Evolutionary conservation across 2,797 vertebrate genomes (phyloP), one percentile per base, ranked within the genome.

Genomic region (Anabas testudineus): DNA sequence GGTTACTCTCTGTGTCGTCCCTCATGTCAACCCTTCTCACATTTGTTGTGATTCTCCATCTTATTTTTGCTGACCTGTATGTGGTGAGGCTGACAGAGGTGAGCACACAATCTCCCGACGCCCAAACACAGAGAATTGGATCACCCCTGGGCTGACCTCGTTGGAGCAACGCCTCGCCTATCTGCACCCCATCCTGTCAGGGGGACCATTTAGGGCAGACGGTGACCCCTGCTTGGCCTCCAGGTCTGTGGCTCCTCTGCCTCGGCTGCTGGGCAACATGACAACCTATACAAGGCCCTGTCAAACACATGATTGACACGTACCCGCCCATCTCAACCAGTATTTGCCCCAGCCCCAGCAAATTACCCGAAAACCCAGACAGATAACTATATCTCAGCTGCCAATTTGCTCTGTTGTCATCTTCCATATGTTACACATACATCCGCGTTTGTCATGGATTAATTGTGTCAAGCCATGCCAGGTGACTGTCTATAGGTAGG

Each of bases 251-350:
- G 69, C 69, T 77, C 68, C 68, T 77, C 80, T 73, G 71, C 79
- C 34, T 80, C 15, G 34, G 81, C 86, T 85, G 88, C 82, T 26
- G 66, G 81, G 83, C 87, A 86, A 92, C 91, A 90, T 87, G 90
- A 93, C 92, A 93, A 93, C 94, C 94, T 94, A 93, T 95, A 95
- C 91, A 92, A 94, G 93, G 87, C 92, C 90, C 92, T 94, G 92
- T 95, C 95, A 97, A 88, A 95, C 88, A 85, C 92, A 90, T 90
- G 93, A 93, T 90, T 93, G 94, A 96, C 95, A 95, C 83, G 79
- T 88, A 86, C 81, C 92, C 92, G 84, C 89, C 90, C 83, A 85
- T 67, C 47, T 68, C 51, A 16, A 73, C 62, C 64, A 77, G 83
- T 75, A 70, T 76, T 84, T 70, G 71, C 83, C 58, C 67, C 69